Base-by-base conservation (phyloP, 2,797 vertebrate genomes). In the Siniperca undulata region DNA sequence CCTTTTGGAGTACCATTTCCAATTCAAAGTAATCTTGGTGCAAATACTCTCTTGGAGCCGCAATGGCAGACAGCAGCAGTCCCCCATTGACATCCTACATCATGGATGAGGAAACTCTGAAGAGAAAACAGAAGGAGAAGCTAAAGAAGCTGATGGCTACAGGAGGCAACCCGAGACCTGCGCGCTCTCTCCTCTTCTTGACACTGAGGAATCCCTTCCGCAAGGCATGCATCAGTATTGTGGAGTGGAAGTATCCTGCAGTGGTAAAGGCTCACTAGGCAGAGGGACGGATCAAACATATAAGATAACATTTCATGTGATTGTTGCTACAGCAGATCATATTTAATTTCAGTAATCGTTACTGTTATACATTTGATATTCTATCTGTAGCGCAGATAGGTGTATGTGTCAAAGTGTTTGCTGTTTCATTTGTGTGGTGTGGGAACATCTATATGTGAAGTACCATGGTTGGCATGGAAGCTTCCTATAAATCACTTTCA, bases 161-260 rank as follows among this genome's bases (percentile, higher is more conserved):
- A 1, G 92, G 95, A 6, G 95, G 95, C 4, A 96, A 97, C 73
- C 97, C 97, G 0, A 91, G 97, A 22, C 98, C 98, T 0, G 85
- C 96, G 4, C 95, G 98, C 17, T 97, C 97, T 38, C 94, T 99
- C 66, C 95, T 98, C 92, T 97, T 97, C 90, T 83, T 99, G 70
- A 97, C 96, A 0, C 95, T 99, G 36, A 92, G 95, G 78, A 98
- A 98, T 87, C 98, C 97, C 0, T 92, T 99, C 87, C 91, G 98
- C 74, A 97, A 96, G 90, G 96, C 97, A 0, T 98, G 97, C 93
- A 98, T 98, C 94, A 97, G 88, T 90, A 96, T 99, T 0, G 97
- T 99, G 89, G 98, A 99, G 81, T 99, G 98, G 98, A 99, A 98
- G 96, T 99, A 99, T 98, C 98, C 97, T 96, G 30, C 44, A 56